Base-by-base conservation (phyloP, 2,888 invertebrate species). In the Eueremaeus valkanovi region DNA sequence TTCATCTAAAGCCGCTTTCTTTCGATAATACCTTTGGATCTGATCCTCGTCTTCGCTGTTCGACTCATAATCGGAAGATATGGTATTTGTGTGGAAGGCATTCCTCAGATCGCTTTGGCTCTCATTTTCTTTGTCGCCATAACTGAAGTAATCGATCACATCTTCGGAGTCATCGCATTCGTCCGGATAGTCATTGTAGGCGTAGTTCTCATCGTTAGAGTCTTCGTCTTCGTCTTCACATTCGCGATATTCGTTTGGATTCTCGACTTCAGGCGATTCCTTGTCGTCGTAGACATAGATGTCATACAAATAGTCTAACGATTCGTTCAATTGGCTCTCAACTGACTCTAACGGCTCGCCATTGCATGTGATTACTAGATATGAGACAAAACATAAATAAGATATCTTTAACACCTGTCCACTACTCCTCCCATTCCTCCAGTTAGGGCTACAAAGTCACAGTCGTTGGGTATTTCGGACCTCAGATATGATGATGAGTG, bases 141-240 rank as follows among this genome's bases (percentile, higher is more conserved):
- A 33, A 8, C 27, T 13, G 55, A 55, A 73, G n/a, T 51, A 73
- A 73, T 73, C 73, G 55, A 36, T 16, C 8, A 21, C 73, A 27
- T 76, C 33, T 42, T 73, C 49, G n/a, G 49, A 18, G 24, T 51
- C 61, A 31, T 75, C 76, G 29, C 75, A 40, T 24, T 76, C 76
- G 27, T 76, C 76, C 5, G 76, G 76, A 68, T 76, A 76, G 33
- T 76, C 76, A 75, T 76, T 76, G 27, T 66, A 76, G 27, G 29
- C 63, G 51, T 76, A 73, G 63, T 76, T 42, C 61, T 76, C 76
- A 40, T 76, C 73, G 49, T 73, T 76, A 9, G 61, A 61, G 33
- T 61, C 61, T 9, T 61, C 63, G 40, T 75, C 51, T n/a, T 11
- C 24, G 16, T 55, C 66, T 13, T 5, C 24, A 51, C 36, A n/a